A percentile compares a stretch with the other conserved stretches of the same genome.
Conservation (phyloP, 2,888 invertebrate genomes). For the Chrysopilus asiliformis region DNA sequence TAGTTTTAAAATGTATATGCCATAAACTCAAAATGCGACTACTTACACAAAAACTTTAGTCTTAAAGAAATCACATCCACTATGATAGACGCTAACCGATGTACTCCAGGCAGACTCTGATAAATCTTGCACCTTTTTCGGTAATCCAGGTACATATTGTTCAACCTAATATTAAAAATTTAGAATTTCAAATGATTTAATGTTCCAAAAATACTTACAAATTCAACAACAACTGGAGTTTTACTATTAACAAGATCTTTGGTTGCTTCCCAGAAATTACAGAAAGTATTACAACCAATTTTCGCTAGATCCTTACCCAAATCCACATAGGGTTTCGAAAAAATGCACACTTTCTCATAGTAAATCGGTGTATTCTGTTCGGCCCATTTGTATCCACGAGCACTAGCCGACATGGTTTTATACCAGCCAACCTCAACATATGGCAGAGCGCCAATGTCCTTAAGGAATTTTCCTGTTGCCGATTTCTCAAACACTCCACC, state of each 20-base stretch:
- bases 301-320: constrained; percentile 45
- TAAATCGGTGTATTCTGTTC: constrained; percentile 57
- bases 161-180: constrained; percentile 43
- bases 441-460: constrained; percentile 49
- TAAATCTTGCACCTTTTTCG: constrained; percentile 45
- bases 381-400: constrained; percentile 50
- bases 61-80: constrained; percentile 47
- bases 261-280: constrained; percentile 38
- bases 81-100: constrained; percentile 40
- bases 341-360: constrained; percentile 35
- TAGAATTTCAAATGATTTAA: too few species aligned
- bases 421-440: constrained; percentile 51
- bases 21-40: neutral
- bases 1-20: neutral
- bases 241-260: constrained; percentile 41
- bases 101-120: constrained; percentile 36
- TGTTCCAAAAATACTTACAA: too few species aligned
- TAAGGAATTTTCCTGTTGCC: constrained; percentile 48
- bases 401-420: constrained; percentile 44
- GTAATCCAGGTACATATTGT: constrained; percentile 56
- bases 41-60: constrained; percentile 72
- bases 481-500: constrained; percentile 59
- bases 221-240: constrained; percentile 39
- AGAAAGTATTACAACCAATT: constrained; percentile 40
- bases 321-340: constrained; percentile 46